Percentiles rank a stretch among this genome's conserved stretches.
Evolutionary conservation across 2,888 invertebrate species (phyloP).

Genomic region (Eutolmus rufibarbis): DNA sequence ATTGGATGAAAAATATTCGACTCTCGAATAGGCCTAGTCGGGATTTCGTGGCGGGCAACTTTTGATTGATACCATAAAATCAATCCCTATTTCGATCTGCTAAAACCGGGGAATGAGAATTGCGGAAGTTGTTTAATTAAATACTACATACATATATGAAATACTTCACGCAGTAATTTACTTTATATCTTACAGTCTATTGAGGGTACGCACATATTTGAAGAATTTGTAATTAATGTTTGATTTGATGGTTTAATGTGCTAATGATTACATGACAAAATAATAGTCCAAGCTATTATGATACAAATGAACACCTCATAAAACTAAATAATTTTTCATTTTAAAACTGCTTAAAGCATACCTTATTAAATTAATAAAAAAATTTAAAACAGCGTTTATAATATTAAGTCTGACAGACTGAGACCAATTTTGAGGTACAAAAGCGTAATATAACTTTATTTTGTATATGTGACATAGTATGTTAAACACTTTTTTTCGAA

Average conservation of each 20-base stretch:
- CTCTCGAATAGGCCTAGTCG: neutral
- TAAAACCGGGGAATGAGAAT: neutral
- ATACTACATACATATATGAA: neutral
- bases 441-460: no score
- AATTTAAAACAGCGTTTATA: no score
- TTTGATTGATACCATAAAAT: neutral
- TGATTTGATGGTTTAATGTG: neutral
- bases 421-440: no score
- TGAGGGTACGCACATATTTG: neutral
- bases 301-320: no score
- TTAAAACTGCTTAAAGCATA: no score
- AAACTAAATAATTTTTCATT: no score
- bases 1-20: slow-evolving; percentile 1
- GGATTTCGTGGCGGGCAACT: neutral
- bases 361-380: no score
- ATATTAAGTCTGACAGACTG: no score
- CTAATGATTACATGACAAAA: no score
- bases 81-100: neutral
- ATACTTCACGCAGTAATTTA: neutral
- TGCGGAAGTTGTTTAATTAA: neutral
- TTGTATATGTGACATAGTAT: no score
- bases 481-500: no score
- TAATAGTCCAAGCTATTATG: no score
- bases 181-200: neutral
- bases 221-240: neutral